Evolutionary conservation across 2,888 invertebrate genomes (phyloP).

Genomic region (Diloba caeruleocephala): DNA sequence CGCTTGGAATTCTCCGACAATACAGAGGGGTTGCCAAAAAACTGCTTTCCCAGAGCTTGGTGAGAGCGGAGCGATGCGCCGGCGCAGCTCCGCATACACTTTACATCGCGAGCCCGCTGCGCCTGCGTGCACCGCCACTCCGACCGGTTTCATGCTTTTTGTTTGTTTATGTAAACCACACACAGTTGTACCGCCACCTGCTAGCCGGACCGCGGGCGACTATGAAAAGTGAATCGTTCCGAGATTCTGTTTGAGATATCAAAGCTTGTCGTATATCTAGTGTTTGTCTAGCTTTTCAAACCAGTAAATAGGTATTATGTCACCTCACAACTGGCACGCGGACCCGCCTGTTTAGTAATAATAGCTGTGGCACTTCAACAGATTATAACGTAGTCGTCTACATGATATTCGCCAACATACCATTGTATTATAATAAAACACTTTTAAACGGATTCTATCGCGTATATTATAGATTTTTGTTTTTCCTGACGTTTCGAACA

Average conservation of each 20-base stretch:
- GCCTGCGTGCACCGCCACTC: not conserved
- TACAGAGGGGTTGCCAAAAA: conserved; percentile 58
- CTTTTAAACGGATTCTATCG: no score
- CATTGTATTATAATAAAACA: no score
- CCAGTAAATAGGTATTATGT: not conserved
- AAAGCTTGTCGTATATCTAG: not conserved
- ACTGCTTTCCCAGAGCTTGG: conserved; percentile 60
- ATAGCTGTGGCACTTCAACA: not conserved
- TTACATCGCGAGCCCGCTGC: conserved; percentile 7
- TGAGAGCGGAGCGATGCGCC: conserved; percentile 44
- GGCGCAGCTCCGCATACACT: conserved; percentile 20
- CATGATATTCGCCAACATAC: no score
- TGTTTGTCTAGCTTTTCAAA: not conserved
- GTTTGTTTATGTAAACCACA: conserved; percentile 19
- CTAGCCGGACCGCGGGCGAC: not conserved
- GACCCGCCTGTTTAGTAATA: not conserved
- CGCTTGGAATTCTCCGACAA: conserved; percentile 47
- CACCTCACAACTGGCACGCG: not conserved
- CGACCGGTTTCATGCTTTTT: conserved; percentile 25
- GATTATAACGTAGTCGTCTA: not conserved
- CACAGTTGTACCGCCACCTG: conserved; percentile 1
- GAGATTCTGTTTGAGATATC: not conserved
- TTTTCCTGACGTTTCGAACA: no score
- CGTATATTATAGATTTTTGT: no score
- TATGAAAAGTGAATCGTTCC: not conserved